Evolutionary conservation across 2,888 invertebrate genomes (phyloP).

Genomic region (Heliconius sara): DNA sequence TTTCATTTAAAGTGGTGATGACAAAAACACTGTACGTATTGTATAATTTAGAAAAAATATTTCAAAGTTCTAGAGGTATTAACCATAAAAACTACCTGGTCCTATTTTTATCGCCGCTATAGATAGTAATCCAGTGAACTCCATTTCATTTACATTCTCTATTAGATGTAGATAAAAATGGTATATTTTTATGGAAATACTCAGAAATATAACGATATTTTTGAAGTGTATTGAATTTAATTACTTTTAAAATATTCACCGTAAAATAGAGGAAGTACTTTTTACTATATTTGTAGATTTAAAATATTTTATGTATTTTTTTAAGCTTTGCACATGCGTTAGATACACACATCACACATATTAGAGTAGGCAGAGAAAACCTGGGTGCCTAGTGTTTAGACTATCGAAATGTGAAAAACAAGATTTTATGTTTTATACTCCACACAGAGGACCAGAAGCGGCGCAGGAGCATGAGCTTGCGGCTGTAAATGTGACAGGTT

Average conservation of each 20-base stretch:
- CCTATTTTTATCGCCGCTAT: not conserved
- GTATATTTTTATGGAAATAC: constrained; percentile 13
- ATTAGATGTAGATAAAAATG: constrained; percentile 7
- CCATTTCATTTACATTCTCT: constrained; percentile 16
- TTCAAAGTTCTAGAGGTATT: not conserved
- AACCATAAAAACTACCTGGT: not conserved
- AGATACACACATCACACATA: too few relatives aligned
- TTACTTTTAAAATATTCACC: not conserved
- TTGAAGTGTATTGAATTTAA: constrained; percentile 7
- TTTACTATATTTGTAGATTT: not conserved
- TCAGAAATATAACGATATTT: constrained; percentile 15
- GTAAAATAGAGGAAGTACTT: not conserved
- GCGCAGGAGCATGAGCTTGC: too few relatives aligned
- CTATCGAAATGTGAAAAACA: too few relatives aligned
- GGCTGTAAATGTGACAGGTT: too few relatives aligned
- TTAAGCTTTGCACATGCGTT: too few relatives aligned
- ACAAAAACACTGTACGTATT: too few relatives aligned
- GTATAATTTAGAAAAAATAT: not conserved
- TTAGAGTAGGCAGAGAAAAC: too few relatives aligned
- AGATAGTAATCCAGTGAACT: constrained; percentile 17
- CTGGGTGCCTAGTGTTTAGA: too few relatives aligned
- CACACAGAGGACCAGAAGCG: too few relatives aligned
- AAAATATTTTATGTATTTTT: not conserved
- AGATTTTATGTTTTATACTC: too few relatives aligned
- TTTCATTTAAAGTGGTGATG: too few relatives aligned